Evolutionary conservation across 23 tunicate species (phyloP), one percentile per base, ranked within the genome.

Genomic region (Ciona savignyi): DNA sequence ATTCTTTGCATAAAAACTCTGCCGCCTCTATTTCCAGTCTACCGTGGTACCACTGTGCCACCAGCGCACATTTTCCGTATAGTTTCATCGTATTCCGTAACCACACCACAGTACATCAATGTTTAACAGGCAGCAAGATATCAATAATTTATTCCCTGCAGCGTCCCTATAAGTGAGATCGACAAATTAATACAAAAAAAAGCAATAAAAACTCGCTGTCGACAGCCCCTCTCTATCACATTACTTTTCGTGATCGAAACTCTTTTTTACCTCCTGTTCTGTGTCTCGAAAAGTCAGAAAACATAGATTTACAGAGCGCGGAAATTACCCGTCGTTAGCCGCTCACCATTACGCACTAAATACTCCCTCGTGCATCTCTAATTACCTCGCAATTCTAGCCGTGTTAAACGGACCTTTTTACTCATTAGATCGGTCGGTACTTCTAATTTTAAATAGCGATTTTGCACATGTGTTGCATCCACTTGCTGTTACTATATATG

Each of bases 121-220:
- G 56, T 42, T 42, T 42, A 42, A 42, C 56, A 42, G 15, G 56
- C 56, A 42, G 56, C 56, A 42, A 42, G 9, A 42, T 42, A 15
- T 42, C 56, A 42, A 42, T 42, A 42, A 42, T 42, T 42, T 42
- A 42, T 42, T 42, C 56, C 56, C 56, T 42, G n/a, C 56, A 42
- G 56, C 56, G 56, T 9, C 15, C 15, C 56, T 42, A 42, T 42
- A 42, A 42, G 56, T 15, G 15, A 42, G 56, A 42, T n/a, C 56
- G 15, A 42, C 15, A 42, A 6, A 42, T 42, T 42, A 42, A 42
- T 42, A 6, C 15, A 6, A 42, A 15, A n/a, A n/a, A n/a, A n/a
- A n/a, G n/a, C n/a, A n/a, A n/a, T n/a, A n/a, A n/a, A n/a, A n/a
- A n/a, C n/a, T n/a, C n/a, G n/a, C 56, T 42, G 56, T 42, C 11